These are phyloP conservation scores for Pedetes capensis DNA, from an alignment of 2,113 vertebrate genomes.

Conservation along the genomic window DNA sequence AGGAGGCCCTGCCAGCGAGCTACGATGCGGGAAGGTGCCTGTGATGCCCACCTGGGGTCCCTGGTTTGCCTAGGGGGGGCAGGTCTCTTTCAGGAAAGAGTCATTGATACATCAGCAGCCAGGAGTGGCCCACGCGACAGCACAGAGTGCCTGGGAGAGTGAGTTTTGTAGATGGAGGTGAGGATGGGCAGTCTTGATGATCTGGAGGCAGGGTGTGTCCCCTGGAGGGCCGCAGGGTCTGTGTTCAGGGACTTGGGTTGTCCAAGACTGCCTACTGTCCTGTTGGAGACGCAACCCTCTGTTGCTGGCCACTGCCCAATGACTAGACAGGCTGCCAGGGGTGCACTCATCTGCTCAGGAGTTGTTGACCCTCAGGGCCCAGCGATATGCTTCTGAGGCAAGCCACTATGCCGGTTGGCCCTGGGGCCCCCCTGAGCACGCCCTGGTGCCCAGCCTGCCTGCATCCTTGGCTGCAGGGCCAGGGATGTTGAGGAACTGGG, in stretches of 20 bases:
- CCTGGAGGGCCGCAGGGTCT: background rate
- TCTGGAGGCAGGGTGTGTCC: fast-evolving
- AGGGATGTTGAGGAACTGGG: background rate
- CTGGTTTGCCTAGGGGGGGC: background rate
- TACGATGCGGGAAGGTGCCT: background rate
- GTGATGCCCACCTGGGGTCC: background rate
- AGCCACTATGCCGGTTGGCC: fast-evolving
- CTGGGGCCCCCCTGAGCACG: background rate
- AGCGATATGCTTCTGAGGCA: background rate
- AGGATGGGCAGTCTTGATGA: fast-evolving
- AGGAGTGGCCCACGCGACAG: background rate
- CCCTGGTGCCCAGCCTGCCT: background rate
- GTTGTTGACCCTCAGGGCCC: background rate
- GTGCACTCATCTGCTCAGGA: background rate
- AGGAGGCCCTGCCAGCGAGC: no score
- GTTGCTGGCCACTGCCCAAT: background rate
- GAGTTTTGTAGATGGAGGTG: fast-evolving
- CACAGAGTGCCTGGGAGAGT: background rate
- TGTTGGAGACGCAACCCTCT: background rate
- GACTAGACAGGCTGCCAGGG: background rate
- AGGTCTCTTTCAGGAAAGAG: background rate
- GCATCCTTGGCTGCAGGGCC: background rate
- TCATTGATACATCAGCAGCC: background rate
- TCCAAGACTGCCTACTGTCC: background rate
- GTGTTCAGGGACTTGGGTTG: background rate